Base-by-base conservation (phyloP, 2,888 invertebrate genomes). In the Hyles lineata region DNA sequence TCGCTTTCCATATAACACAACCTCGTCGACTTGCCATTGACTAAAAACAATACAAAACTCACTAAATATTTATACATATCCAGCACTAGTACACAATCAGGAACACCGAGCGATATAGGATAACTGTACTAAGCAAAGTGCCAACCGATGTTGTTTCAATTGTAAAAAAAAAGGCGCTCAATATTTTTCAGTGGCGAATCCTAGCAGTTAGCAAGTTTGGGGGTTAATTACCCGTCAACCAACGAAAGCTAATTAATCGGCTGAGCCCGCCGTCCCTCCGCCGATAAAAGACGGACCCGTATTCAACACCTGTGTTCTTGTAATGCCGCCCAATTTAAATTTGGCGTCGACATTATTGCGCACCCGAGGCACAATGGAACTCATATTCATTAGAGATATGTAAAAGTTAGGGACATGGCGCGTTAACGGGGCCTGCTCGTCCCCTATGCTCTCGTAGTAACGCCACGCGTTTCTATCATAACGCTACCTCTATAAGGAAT, bases 231-330 rank as follows among this genome's bases (percentile, higher is more conserved):
- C 81, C 81, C 83, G 83, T 86, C 84, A 84, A 82, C 83, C 82
- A 82, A 82, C 79, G 81, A 84, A 84, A 84, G 79, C 83, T 87
- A 86, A 90, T 90, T 87, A 89, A 88, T 88, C 81, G 84, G 74
- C 78, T 72, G 77, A 74, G 76, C 78, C 78, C 81, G 78, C 75
- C 77, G 82, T 83, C 76, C 74, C 74, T 73, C 76, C 72, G 75
- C 78, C 79, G 75, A 84, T 85, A 85, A 87, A 84, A 85, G 83
- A 83, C 78, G 75, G 77, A 75, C 79, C 74, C 82, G 82, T 87
- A 86, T 85, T 85, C 81, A 79, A 80, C 87, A 89, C 85, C 87
- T 89, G 89, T 79, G 85, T 80, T 83, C 80, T 82, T 82, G 76
- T 84, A 83, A 85, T 86, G 82, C 76, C 80, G 78, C 77, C 81